Conservation (phyloP, 2,888 invertebrate species). For the Nemapogon koenigi region DNA sequence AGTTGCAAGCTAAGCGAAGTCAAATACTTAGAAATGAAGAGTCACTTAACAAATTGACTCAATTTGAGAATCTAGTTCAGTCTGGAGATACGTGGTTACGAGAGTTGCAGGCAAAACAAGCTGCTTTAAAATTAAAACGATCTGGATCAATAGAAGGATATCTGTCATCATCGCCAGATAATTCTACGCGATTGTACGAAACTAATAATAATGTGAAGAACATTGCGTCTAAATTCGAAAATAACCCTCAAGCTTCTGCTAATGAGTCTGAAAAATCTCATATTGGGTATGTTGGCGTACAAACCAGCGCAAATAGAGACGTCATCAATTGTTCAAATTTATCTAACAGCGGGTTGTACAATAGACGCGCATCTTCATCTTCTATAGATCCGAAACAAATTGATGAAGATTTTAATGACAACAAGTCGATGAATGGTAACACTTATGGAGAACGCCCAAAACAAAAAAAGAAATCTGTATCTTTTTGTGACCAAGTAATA, state of each 20-base stretch:
- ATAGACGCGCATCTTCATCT: conserved; percentile 45
- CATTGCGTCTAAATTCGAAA: conserved; percentile 83
- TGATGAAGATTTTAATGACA: conserved; percentile 42
- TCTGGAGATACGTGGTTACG: conserved; percentile 73
- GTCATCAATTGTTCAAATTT: conserved; percentile 49
- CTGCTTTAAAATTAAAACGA: conserved; percentile 49
- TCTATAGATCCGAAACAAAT: conserved; percentile 51
- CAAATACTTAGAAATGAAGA: conserved; percentile 60
- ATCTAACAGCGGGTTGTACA: conserved; percentile 37
- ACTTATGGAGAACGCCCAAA: conserved; percentile 59
- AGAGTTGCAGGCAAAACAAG: conserved; percentile 83
- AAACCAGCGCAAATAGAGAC: conserved; percentile 44
- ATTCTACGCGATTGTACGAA: conserved; percentile 23
- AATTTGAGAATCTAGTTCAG: conserved; percentile 30
- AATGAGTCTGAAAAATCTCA: conserved; percentile 42
- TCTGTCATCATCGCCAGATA: conserved; percentile 27
- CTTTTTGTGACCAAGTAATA: conserved; percentile 94
- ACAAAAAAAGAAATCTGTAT: conserved; percentile 90
- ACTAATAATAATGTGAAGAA: conserved; percentile 70
- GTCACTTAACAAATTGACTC: conserved; percentile 30
- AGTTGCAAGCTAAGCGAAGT: conserved; percentile 70
- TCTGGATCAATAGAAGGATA: conserved; percentile 44
- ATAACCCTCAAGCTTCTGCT: conserved; percentile 28
- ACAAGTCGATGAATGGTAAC: conserved; percentile 35
- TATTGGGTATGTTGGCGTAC: conserved; percentile 43